Conservation (phyloP, 2,797 vertebrate genomes). For the Salmo trutta region DNA sequence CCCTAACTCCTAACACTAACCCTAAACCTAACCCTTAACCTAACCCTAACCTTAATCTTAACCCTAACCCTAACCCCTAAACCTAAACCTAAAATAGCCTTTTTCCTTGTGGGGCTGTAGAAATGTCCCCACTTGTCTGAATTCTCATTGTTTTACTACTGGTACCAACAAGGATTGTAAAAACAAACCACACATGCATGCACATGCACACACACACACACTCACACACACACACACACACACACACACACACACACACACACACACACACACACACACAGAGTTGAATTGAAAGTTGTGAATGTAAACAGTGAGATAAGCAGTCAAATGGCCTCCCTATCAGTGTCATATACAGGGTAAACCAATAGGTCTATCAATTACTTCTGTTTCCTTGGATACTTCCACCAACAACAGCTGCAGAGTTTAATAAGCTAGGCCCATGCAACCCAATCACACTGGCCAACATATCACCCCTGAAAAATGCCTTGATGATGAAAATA, state of each 20-base stretch:
- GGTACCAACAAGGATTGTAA: no score
- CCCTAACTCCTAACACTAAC: no score
- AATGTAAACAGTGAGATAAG: constrained; percentile 32
- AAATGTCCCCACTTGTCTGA: no score
- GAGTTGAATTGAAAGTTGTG: constrained; percentile 35
- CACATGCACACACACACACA: not conserved
- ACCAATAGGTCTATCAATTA: constrained; percentile 75
- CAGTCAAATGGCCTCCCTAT: constrained; percentile 40
- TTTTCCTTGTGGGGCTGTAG: no score
- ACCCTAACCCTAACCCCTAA: no score
- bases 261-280: constrained; percentile 34
- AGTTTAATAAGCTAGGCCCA: constrained; percentile 66
- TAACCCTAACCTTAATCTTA: no score
- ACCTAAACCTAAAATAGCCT: no score
- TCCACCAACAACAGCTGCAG: constrained; percentile 84
- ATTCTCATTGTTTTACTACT: no score
- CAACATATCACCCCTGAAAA: constrained; percentile 45
- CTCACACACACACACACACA: not conserved
- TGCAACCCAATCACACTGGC: constrained; percentile 59
- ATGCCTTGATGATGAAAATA: constrained; percentile 61
- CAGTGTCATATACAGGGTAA: constrained; percentile 69
- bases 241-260: constrained; percentile 19
- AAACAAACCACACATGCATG: no score
- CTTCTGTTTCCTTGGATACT: constrained; percentile 77
- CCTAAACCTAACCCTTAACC: no score